phyloP scores from a whole-genome alignment of 64 coral and sea anemone genomes.

The Dendrophyllia cribrosa region DNA sequence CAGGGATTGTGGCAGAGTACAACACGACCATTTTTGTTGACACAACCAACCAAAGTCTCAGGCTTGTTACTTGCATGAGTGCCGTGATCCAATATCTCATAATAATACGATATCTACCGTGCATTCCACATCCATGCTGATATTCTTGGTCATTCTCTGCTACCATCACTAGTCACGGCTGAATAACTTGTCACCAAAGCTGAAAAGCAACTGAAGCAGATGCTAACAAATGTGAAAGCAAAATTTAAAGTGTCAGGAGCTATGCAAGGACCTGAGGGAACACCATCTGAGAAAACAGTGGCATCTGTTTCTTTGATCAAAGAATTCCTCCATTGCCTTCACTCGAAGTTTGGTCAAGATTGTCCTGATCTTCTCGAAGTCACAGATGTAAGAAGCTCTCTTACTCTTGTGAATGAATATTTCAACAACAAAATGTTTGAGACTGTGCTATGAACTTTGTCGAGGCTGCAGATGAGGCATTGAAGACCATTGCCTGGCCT shows the following conservation, averaged over 20 bases:
- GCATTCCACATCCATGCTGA: constrained; percentile 64
- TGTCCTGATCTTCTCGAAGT: constrained; percentile 47
- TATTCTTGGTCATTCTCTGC: constrained; percentile 46
- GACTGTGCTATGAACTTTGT: constrained; percentile 63
- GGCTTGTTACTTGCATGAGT: constrained; percentile 26
- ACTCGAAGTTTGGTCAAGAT: constrained; percentile 49
- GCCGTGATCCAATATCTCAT: constrained; percentile 55
- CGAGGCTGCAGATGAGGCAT: neutral
- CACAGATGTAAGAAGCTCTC: constrained; percentile 51
- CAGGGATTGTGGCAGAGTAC: constrained; percentile 12
- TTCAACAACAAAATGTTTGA: constrained; percentile 57
- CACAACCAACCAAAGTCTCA: constrained; percentile 58
- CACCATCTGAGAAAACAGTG: constrained; percentile 58
- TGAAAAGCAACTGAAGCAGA: constrained; percentile 31
- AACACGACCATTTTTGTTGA: constrained; percentile 33
- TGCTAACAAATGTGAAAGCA: constrained; percentile 61
- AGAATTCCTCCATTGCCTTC: constrained; percentile 63
- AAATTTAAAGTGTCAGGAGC: constrained; percentile 66
- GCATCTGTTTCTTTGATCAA: constrained; percentile 48
- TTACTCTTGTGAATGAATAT: constrained; percentile 49
- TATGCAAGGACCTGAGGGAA: constrained; percentile 71
- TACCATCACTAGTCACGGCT: constrained; percentile 50
- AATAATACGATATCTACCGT: constrained; percentile 70
- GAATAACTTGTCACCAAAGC: constrained; percentile 63
- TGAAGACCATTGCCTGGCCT: too few relatives aligned